phyloP scores from a whole-genome alignment of 2,888 invertebrate genomes.

The Masnerella sp. region DNA sequence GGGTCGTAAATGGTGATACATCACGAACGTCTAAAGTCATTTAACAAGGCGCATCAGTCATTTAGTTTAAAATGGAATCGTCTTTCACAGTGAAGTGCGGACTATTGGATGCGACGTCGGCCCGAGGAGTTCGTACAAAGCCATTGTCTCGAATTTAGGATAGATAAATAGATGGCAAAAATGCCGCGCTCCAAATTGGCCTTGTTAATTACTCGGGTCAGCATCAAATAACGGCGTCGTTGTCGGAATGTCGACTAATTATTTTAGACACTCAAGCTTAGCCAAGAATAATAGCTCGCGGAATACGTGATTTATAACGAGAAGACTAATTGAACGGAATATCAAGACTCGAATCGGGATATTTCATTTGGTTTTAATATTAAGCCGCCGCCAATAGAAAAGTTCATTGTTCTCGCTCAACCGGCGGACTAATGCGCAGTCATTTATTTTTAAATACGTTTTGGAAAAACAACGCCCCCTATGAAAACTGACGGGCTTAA shows the following conservation, averaged over 20 bases:
- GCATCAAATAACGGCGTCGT: constrained; percentile 40
- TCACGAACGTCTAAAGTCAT: constrained; percentile 73
- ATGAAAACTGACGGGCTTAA: constrained; percentile 4
- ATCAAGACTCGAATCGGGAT: constrained; percentile 31
- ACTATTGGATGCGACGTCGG: constrained; percentile 20
- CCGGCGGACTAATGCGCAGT: constrained; percentile 5
- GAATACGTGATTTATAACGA: constrained; percentile 54
- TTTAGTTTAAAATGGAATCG: constrained; percentile 74
- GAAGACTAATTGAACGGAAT: constrained; percentile 42
- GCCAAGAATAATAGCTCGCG: constrained; percentile 56
- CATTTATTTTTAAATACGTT: constrained; percentile 18
- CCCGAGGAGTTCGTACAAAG: constrained; percentile 18
- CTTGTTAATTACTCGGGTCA: constrained; percentile 52
- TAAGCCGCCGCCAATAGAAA: constrained; percentile 18
- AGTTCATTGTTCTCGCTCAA: constrained; percentile 40
- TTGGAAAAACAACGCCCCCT: constrained; percentile 8
- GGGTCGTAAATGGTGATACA: constrained; percentile 66
- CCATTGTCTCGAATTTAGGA: constrained; percentile 15
- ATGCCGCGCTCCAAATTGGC: constrained; percentile 25
- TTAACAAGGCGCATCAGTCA: constrained; percentile 73
- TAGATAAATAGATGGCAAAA: constrained; percentile 43
- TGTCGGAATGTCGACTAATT: constrained; percentile 57
- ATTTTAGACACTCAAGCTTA: constrained; percentile 55
- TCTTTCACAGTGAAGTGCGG: constrained; percentile 54
- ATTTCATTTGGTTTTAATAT: constrained; percentile 43